Evolutionary conservation across 2,797 vertebrate species (phyloP), one percentile per base, ranked within the genome.

Genomic region (Enteromius viviparus): DNA sequence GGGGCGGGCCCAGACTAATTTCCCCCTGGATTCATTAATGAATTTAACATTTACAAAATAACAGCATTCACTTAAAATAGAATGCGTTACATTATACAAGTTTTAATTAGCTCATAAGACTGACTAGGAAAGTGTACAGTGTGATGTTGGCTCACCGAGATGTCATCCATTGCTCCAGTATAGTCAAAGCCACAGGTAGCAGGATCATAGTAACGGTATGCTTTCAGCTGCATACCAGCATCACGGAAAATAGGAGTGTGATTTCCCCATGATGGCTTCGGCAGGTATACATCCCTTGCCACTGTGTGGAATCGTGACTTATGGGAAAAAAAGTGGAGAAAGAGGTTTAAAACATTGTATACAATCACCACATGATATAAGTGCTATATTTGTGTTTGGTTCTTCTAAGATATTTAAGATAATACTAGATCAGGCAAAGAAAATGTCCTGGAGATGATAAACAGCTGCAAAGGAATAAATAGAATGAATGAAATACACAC

Each of bases 191-290:
- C 98, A 4, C 98, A 99, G 0, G 96, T 99, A 85, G 95, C 95
- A 23, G 98, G 96, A 81, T 99, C 97, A 0, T 99, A 99, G 91
- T 99, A 99, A 34, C 96, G 94, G 80, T 99, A 99, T 3, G 95
- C 92, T 84, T 98, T 97, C 11, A 99, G 94, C 40, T 98, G 96
- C 96, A 99, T 90, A 81, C 98, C 98, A 2, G 97, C 97, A 0
- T 99, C 98, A 81, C 96, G 95, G 92, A 98, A 99, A 93, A 99
- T 98, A 76, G 98, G 97, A 0, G 98, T 99, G 94, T 99, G 98
- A 88, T 99, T 99, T 66, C 98, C 98, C 98, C 98, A 99, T 82
- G 96, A 96, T 0, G 98, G 98, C 89, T 98, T 99, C 80, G 98
- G 98, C 72, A 99, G 93, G 85, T 96, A 99, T n/a, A 99, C 95